A percentile compares a stretch with the other conserved stretches of the same genome.
These are phyloP conservation scores for Gallirallus australis DNA, from an alignment of 2,797 vertebrate genomes.

Conservation along the genomic window DNA sequence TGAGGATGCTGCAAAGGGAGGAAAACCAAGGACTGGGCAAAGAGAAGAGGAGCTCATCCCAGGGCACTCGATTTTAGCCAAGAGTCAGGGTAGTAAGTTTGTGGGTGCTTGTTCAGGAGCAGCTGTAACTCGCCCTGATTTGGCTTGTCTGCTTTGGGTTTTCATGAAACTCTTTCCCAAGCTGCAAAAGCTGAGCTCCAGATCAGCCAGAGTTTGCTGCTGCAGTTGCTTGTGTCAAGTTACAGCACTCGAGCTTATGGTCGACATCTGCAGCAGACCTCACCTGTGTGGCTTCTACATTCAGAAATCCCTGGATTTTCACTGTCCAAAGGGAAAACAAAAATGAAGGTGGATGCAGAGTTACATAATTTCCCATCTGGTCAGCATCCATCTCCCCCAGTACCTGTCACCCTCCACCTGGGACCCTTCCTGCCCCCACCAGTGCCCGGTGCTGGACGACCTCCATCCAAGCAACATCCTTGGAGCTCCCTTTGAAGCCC, in stretches of 20 bases:
- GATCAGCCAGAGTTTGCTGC: background rate
- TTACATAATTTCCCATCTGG: accelerated
- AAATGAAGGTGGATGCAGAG: background rate
- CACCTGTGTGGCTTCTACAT: background rate
- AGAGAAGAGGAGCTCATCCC: background rate
- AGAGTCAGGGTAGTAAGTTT: background rate
- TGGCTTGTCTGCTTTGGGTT: background rate
- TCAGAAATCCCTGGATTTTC: background rate
- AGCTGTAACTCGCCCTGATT: background rate
- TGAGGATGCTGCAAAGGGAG: background rate
- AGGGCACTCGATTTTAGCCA: background rate
- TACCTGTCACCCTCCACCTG: no score
- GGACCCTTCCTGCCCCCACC: background rate
- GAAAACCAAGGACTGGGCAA: background rate
- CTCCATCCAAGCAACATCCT: background rate
- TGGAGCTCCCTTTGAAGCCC: background rate
- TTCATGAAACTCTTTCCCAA: background rate
- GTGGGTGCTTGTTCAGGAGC: background rate
- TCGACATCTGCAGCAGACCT: background rate
- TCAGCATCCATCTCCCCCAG: background rate
- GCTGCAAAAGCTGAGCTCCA: background rate
- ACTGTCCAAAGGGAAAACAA: background rate
- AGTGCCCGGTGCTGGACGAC: accelerated
- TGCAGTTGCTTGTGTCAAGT: background rate
- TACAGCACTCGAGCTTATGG: accelerated